Evolutionary conservation across 1,140 invertebrate species (phyloP), one percentile per base, ranked within the genome.

Genomic region (Drosophila ironensis): DNA sequence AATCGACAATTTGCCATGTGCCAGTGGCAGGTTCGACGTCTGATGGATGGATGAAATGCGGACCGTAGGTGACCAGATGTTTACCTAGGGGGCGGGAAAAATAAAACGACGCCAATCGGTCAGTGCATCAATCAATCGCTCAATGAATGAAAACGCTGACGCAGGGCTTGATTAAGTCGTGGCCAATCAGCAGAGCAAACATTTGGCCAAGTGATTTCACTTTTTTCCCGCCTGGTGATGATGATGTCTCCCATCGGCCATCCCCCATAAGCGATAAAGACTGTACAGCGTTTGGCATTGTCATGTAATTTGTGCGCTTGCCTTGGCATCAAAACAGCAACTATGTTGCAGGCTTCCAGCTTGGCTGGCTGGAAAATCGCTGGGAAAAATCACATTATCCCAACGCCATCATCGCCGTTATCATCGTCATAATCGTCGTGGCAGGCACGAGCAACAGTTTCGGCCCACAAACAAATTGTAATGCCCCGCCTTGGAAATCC

Each of bases 171-270:
- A 69, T 69, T 69, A 69, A 64, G 64, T 46, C 64, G 50, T 46
- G 35, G 22, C 48, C 76, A 76, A 80, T 76, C 67, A 80, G 59
- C 46, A 61, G 24, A 51, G 54, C 74, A 77, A 77, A 77, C 71
- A 78, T 52, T 60, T 72, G 44, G 40, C 45, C 52, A 67, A 72
- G 30, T 38, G 61, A 72, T 61, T 48, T 42, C 44, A 37, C 3
- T 16, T 17, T 14, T 25, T 42, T 12, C 27, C 38, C 25, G 4
- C 27, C n/a, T 11, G n/a, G n/a, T n/a, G n/a, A n/a, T n/a, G n/a
- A n/a, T n/a, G n/a, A 42, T 11, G 5, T 20, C 22, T 25, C 16
- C 27, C 38, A 40, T 46, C 4, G 30, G 7, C 30, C 7, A 45
- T 8, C 41, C 14, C 30, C 12, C 42, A 30, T 47, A 48, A 12